Evolutionary conservation across 2,888 invertebrate genomes (phyloP), one percentile per base, ranked within the genome.

Genomic region (Drosophila rubida): DNA sequence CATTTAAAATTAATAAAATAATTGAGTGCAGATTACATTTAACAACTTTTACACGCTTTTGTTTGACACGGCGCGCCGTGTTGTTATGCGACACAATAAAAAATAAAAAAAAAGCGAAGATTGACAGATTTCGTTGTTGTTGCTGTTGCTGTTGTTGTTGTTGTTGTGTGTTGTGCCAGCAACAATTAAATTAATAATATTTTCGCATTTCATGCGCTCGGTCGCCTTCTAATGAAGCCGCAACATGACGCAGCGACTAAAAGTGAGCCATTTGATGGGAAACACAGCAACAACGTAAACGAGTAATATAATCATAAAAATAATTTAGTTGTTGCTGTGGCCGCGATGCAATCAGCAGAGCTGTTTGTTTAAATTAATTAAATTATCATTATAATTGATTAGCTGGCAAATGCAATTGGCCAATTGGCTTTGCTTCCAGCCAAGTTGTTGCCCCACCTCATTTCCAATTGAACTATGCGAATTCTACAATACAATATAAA

Each of bases 301-400:
- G n/a, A n/a, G n/a, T n/a, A 27, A 13, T n/a, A 23, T 39, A 16
- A 39, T 39, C 11, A 23, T 37, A 16, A 25, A 16, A 51, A 22
- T 48, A 35, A 35, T 35, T 9, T 30, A 59, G 45, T 37, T 63
- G 54, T n/a, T 59, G 51, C 23, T 63, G 46, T 46, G 32, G 39
- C 45, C 30, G 25, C 30, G 13, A 49, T 63, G 65, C 61, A 72
- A 80, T 83, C 61, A 69, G 59, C 57, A 46, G n/a, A 22, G 48
- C 50, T 82, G 72, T 82, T 82, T 82, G 83, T 64, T 70, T 62
- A 69, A 69, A 69, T 72, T 83, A 83, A 82, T 88, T 86, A 74
- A 80, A 86, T 70, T 69, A 77, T 67, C 77, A 74, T 74, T 72
- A 69, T 65, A 88, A 86, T 86, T 86, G 88, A 88, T 83, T 87